Base-by-base conservation (phyloP, 35 echinoderm and acorn worm species). In the Apostichopus californicus region DNA sequence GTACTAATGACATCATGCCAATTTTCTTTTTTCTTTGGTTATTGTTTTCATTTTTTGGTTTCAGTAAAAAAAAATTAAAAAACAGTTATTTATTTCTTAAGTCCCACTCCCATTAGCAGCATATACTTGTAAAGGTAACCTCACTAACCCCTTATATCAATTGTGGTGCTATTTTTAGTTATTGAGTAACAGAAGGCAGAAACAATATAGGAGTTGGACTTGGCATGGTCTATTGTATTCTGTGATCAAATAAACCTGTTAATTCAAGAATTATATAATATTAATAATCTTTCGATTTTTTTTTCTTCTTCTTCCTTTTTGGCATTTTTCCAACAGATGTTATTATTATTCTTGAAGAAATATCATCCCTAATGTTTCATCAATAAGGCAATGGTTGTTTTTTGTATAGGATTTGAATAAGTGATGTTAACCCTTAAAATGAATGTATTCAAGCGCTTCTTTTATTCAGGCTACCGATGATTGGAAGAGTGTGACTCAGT, bases 381-480 rank as follows among this genome's bases (percentile, higher is more conserved):
- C 12, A 61, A 9, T 61, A 61, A 61, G 12, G 12, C 58, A 61
- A 61, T 61, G 58, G 58, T 61, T 75, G 71, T 85, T 20, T 55
- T 85, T 56, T 85, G 81, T 60, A 85, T n/a, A 85, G 81, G 81
- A 85, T 58, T 55, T 5, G 17, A 85, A 22, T 85, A 53, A 81
- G 52, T 28, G 58, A 58, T 85, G 81, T 85, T 85, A 59, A 85
- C 55, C 81, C 81, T 59, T 58, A 59, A 46, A 46, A 56, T 85
- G 81, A 85, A 85, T 85, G 81, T 85, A 85, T 85, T 85, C 81
- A 85, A 55, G 55, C 55, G 28, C 28, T 85, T 85, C 55, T 85
- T 59, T 85, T 59, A 85, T 85, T 85, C 81, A 85, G 81, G 57
- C 81, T 85, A 60, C 57, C 0, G 9, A n/a, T 56, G 55, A 58